Evolutionary conservation across 2,113 vertebrate species (phyloP), one percentile per base, ranked within the genome.

Genomic region (Saguinus midas): DNA sequence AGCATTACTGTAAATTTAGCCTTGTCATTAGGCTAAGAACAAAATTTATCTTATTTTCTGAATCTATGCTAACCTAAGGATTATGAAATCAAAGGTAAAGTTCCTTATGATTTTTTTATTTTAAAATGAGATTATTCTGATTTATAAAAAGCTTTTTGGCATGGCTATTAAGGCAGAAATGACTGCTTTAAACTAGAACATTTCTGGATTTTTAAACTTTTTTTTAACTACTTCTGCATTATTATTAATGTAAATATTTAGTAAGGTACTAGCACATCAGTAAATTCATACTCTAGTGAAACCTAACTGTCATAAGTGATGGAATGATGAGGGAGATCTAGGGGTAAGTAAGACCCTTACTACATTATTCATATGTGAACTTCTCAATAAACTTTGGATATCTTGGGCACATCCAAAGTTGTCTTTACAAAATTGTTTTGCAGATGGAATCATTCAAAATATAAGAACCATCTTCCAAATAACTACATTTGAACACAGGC

Each of bases 61-160:
- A 91, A 83, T 90, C 52, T 83, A 10, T 57, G 20, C 70, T 83
- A 78, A 89, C 92, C 35, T 97, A 95, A 55, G 14, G 25, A 37
- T 79, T 78, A 80, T 57, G 14, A 86, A 90, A 79, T 55, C 23
- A 83, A 68, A 87, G 10, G 35, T 4, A 92, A 32, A 43, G 7
- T 20, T 93, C 40, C 57, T 66, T 43, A 43, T 40, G 43, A 37
- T 87, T 82, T 87, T 87, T 75, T 32, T 81, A 97, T 68, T 89
- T 92, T 87, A 95, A 90, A 95, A 66, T 90, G 5, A 78, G 70
- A 81, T 82, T 52, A 50, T 55, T 64, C 32, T 55, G 32, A 79
- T 23, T 91, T 89, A 75, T 50, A 55, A 81, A 93, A 94, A 82
- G 20, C 5, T 6, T 45, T 75, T 75, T 90, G 58, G 40, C 25